Evolutionary conservation across 2,797 vertebrate genomes (phyloP), one percentile per base, ranked within the genome.

Genomic region (Cygnus olor): DNA sequence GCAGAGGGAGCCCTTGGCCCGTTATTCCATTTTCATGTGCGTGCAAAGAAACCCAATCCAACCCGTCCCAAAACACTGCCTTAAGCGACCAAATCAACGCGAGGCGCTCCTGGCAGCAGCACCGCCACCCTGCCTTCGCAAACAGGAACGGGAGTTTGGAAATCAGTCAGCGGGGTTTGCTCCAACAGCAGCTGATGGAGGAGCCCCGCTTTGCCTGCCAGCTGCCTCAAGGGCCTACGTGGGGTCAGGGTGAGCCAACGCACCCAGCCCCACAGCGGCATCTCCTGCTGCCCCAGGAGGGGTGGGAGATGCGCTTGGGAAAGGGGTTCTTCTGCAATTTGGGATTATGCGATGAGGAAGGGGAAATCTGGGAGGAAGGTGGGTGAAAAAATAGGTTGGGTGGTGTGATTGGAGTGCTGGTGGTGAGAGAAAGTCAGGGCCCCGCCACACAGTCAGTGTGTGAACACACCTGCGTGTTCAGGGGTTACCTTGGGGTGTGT

Each of bases 1-100:
- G 8, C 38, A 69, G 72, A 78, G 79, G 83, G 86, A 90, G 93
- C 94, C 80, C 90, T 94, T 88, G 80, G 65, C 65, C 73, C 5
- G 10, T 74, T 74, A 42, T 76, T 85, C 38, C 28, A 10, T 72
- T 78, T 77, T 57, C 56, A 40, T 32, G 38, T 42, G 38, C 4
- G 4, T 68, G 70, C 45, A 36, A 68, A 70, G 70, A 71, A 77
- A 66, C 32, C 40, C 72, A 88, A 38, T 80, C 85, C 73, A 60
- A 6, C 10, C 38, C 47, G 11, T 76, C 53, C 53, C 6, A 12
- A 92, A 65, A 51, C 57, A 16, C 51, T 79, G 57, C 51, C 68
- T 70, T 61, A 30, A 86, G 57, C 57, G 40, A 64, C 60, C 3
- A 3, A 24, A 53, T 53, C 32, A 77, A 36, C 4, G 7, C 51